Conservation (phyloP, 2,113 vertebrate genomes). For the Saccopteryx bilineata region DNA sequence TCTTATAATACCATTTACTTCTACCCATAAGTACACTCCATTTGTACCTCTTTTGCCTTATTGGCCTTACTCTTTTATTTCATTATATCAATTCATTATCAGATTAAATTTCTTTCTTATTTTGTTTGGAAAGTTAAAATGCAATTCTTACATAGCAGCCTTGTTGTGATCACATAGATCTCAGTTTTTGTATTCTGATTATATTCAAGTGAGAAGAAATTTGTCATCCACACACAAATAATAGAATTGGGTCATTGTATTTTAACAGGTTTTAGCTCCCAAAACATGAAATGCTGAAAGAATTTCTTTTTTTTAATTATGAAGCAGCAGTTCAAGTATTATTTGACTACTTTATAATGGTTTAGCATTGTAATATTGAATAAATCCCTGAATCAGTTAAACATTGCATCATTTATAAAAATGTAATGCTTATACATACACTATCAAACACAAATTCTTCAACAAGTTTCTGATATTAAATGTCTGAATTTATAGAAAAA, state of each 20-base stretch:
- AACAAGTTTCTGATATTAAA: neutral
- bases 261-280: neutral
- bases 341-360: neutral
- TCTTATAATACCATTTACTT: neutral
- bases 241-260: neutral
- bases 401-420: neutral
- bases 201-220: neutral
- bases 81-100: conserved; percentile 47
- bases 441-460: neutral
- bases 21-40: neutral
- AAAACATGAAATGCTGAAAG: neutral
- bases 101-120: conserved; percentile 45
- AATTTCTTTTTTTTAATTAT: neutral
- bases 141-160: neutral
- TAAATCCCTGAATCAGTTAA: neutral
- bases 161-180: neutral
- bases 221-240: neutral
- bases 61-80: neutral
- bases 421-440: neutral
- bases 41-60: conserved; percentile 14
- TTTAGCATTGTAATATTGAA: neutral
- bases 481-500: neutral
- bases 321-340: neutral
- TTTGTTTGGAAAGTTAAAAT: conserved; percentile 47
- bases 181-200: neutral